phyloP scores from a whole-genome alignment of 2,113 vertebrate species.

The Miniopterus natalensis region DNA sequence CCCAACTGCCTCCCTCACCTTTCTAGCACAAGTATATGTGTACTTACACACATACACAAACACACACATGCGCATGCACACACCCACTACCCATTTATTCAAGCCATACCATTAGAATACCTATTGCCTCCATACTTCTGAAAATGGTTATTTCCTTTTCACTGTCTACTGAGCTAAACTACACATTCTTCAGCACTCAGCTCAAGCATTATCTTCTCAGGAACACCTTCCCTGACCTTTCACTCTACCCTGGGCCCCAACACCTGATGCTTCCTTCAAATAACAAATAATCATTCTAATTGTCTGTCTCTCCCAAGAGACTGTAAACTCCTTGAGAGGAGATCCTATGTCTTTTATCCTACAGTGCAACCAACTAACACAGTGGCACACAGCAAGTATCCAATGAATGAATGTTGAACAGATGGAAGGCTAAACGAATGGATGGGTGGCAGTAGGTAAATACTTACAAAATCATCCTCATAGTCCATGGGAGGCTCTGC shows the following conservation, averaged over 20 bases:
- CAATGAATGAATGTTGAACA: background rate
- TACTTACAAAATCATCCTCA: slow-evolving; percentile 98
- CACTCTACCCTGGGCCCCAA: background rate
- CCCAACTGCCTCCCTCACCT: background rate
- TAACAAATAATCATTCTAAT: background rate
- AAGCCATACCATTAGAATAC: background rate
- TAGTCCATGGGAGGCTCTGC: slow-evolving; percentile 97
- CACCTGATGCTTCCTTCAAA: background rate
- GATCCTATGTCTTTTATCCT: background rate
- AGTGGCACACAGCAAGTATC: background rate
- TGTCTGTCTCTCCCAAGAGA: slow-evolving; percentile 27
- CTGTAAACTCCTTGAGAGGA: background rate
- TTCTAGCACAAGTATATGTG: background rate
- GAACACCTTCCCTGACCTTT: slow-evolving; percentile 42
- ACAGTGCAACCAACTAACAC: background rate
- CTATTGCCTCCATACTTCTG: background rate
- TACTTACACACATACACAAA: background rate
- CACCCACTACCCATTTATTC: background rate
- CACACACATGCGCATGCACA: background rate
- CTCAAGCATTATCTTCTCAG: slow-evolving; percentile 28
- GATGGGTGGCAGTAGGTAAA: rapidly evolving
- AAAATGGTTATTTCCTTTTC: background rate
- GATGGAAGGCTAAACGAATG: background rate
- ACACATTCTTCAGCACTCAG: slow-evolving; percentile 20
- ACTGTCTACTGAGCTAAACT: background rate